phyloP scores from a whole-genome alignment of 1,140 invertebrate genomes.

The Brachionus plicatilis region DNA sequence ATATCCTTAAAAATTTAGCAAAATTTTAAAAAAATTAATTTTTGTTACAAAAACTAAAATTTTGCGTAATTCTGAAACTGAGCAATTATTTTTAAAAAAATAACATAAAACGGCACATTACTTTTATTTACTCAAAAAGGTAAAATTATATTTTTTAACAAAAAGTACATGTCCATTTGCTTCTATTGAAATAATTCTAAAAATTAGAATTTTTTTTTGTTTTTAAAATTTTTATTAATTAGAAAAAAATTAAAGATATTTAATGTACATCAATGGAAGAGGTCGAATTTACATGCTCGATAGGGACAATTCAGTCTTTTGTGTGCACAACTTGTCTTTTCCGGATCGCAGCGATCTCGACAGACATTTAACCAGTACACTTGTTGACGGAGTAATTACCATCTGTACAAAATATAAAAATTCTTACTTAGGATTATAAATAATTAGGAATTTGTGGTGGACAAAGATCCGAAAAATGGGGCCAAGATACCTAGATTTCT shows the following conservation, averaged over 20 bases:
- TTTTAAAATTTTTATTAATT: neutral
- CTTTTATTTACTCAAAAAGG: too few species aligned
- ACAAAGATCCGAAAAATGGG: constrained; percentile 65
- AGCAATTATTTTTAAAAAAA: too few species aligned
- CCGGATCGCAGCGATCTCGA: constrained; percentile 67
- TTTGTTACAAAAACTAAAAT: too few species aligned
- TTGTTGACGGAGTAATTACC: constrained; percentile 78
- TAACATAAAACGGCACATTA: too few species aligned
- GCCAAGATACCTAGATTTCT: constrained; percentile 75
- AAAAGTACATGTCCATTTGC: too few species aligned
- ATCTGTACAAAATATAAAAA: neutral
- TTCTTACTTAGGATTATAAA: constrained; percentile 43
- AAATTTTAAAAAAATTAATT: too few species aligned
- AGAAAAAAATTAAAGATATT: constrained; percentile 64
- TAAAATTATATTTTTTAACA: too few species aligned
- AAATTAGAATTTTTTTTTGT: constrained; percentile 42
- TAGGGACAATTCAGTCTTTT: constrained; percentile 87
- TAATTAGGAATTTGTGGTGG: constrained; percentile 83
- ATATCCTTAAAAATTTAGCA: too few species aligned
- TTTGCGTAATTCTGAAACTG: too few species aligned
- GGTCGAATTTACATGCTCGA: constrained; percentile 87
- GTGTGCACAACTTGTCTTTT: constrained; percentile 74
- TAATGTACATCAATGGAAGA: constrained; percentile 85
- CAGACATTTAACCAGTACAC: constrained; percentile 70
- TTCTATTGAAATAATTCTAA: constrained; percentile 39